Evolutionary conservation across 2,888 invertebrate genomes (phyloP).

Genomic region (Ptychoptera albimana): DNA sequence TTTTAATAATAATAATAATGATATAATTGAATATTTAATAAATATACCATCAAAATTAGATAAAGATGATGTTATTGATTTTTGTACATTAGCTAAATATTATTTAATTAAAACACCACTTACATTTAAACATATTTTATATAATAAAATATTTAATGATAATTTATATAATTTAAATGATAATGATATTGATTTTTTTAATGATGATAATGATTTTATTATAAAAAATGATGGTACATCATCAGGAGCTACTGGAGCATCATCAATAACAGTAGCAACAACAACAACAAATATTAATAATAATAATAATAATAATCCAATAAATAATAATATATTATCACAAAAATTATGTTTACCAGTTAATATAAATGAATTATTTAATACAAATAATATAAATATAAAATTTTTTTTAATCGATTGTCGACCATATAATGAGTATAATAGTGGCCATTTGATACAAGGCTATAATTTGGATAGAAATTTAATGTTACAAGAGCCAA

Average conservation of each 20-base stretch:
- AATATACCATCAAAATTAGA: slow-evolving; percentile 76
- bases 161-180: no score
- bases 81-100: slow-evolving; percentile 92
- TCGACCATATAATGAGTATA: slow-evolving; percentile 91
- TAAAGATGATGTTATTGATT: slow-evolving; percentile 89
- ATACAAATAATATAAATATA: slow-evolving; percentile 18
- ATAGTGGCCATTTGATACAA: slow-evolving; percentile 89
- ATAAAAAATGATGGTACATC: no score
- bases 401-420: slow-evolving; percentile 95
- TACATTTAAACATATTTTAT: slow-evolving; percentile 48
- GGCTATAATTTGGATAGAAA: slow-evolving; percentile 97
- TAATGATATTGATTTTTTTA: no score
- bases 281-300: no score
- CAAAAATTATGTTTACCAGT: slow-evolving; percentile 92
- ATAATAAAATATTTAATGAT: no score
- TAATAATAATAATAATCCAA: no score
- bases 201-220: no score
- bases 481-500: slow-evolving; percentile 91
- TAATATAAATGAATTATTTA: slow-evolving; percentile 69
- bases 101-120: slow-evolving; percentile 86
- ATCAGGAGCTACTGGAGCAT: no score
- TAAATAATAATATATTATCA: slow-evolving; percentile 22
- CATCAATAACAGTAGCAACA: no score
- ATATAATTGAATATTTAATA: slow-evolving; percentile 48
- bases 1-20: slow-evolving; percentile 50